Evolutionary conservation across 2,888 invertebrate genomes (phyloP), one percentile per base, ranked within the genome.

Genomic region (Galerucella nymphaeae): DNA sequence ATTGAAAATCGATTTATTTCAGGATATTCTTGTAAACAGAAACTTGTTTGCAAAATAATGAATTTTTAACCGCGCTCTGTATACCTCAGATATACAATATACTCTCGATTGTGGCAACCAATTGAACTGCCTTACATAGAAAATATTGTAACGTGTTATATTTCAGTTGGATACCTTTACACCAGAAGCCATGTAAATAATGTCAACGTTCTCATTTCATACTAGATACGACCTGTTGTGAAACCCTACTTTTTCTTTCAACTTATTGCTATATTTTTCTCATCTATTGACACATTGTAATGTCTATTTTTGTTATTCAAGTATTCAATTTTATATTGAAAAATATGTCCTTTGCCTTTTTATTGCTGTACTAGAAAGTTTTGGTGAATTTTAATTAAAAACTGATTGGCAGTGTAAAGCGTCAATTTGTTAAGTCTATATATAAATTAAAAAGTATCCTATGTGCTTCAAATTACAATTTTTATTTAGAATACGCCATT

Each of bases 111-210:
- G 73, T 78, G 74, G 74, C 73, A 66, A 77, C 76, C 69, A 77
- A 71, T 58, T 58, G 23, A 30, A 30, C 23, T n/a, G 11, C n/a
- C 30, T 9, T 14, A 58, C 14, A 30, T 30, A 13, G 23, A 30
- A 58, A 68, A 70, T 48, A 70, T 73, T 75, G 57, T 55, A 55
- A 48, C 72, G 74, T 71, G 64, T 74, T 75, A 65, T 72, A 71
- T 77, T 75, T 72, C 74, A 77, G 61, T 66, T 58, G 68, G 67
- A 74, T 76, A 70, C 59, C 20, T 72, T 74, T 71, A 70, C 72
- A 70, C 70, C 62, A 75, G 78, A 77, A 78, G 76, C 78, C 78
- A 72, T 70, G 70, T 59, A 75, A 78, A 73, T 75, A 70, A 75
- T 69, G 74, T 75, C 71, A 75, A 73, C 64, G 74, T 72, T 74